phyloP scores from a whole-genome alignment of 2,888 invertebrate genomes.

The Habroteleia sp. region DNA sequence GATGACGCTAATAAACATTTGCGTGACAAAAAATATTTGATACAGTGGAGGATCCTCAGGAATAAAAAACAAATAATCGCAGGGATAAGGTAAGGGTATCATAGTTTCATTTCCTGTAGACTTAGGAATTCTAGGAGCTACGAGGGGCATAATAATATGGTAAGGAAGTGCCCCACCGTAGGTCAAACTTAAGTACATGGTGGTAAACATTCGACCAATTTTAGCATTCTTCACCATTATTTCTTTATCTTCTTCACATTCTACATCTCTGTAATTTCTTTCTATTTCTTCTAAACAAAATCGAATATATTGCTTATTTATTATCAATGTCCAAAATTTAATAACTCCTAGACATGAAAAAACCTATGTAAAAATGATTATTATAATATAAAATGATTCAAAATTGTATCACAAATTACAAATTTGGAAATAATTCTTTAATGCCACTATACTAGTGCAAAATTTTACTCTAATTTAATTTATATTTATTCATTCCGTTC shows the following conservation, averaged over 20 bases:
- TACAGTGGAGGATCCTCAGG: constrained; percentile 69
- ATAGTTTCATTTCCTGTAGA: constrained; percentile 68
- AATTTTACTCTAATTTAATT: no score
- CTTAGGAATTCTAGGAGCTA: constrained; percentile 67
- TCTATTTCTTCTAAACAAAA: constrained; percentile 72
- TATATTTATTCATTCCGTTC: no score
- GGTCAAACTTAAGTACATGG: constrained; percentile 72
- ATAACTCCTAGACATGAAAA: constrained; percentile 74
- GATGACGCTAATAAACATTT: constrained; percentile 71
- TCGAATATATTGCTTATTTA: constrained; percentile 71
- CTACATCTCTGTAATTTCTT: constrained; percentile 70
- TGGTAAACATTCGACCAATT: constrained; percentile 72
- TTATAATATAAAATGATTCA: no score
- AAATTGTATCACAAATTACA: no score
- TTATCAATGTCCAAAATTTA: constrained; percentile 75
- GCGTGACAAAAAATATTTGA: constrained; percentile 69
- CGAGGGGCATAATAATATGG: constrained; percentile 73
- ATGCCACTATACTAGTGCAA: no score
- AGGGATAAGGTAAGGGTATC: constrained; percentile 71
- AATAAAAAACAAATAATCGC: constrained; percentile 71
- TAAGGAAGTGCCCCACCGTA: constrained; percentile 76
- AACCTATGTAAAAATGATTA: constrained; percentile 44
- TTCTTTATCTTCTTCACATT: constrained; percentile 69
- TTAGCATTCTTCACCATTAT: constrained; percentile 74
- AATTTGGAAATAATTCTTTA: no score